Conservation (phyloP, 2,797 vertebrate species). For the Emys orbicularis region DNA sequence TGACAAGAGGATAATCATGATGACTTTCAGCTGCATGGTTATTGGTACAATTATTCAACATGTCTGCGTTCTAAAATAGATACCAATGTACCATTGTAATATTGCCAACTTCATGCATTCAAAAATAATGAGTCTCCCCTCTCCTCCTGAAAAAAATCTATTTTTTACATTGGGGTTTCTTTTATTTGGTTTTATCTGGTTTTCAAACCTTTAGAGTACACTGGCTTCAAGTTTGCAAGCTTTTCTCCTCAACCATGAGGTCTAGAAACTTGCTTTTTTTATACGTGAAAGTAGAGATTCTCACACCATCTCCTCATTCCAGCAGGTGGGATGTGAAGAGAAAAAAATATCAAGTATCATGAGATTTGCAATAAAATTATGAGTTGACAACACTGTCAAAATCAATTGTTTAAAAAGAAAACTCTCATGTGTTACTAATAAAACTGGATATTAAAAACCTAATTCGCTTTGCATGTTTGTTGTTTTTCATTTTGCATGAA, state of each 20-base stretch:
- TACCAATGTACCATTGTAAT: not conserved
- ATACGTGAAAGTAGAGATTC: not conserved
- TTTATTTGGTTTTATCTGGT: not conserved
- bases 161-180: not conserved
- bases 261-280: not conserved
- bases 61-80: not conserved
- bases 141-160: not conserved
- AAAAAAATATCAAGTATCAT: not conserved
- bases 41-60: not conserved
- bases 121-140: not conserved
- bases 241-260: not conserved
- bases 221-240: not conserved
- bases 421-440: not conserved
- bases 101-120: not conserved
- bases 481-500: not conserved
- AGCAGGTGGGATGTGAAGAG: not conserved
- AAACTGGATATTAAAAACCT: not conserved
- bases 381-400: not conserved
- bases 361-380: not conserved
- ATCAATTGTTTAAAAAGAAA: not conserved
- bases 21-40: not conserved
- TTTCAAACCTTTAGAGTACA: not conserved
- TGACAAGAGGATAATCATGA: not conserved
- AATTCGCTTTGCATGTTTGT: rapidly evolving
- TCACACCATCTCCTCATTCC: not conserved